Evolutionary conservation across 2,113 vertebrate species (phyloP).

Genomic region (Solea solea): DNA sequence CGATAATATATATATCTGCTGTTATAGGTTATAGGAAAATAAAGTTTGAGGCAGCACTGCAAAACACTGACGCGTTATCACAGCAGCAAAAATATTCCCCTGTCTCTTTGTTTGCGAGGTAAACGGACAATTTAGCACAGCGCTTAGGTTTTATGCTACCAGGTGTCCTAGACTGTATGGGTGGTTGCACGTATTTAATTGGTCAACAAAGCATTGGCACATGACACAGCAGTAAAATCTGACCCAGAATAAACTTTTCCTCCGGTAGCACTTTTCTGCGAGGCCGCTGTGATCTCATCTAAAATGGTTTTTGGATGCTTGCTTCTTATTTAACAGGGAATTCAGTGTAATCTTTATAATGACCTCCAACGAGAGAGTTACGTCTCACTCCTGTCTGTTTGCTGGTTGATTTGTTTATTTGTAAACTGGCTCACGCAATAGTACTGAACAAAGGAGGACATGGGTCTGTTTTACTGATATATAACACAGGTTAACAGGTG

Average conservation of each 20-base stretch:
- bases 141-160: background rate
- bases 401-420: too few relatives aligned
- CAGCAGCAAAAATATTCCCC: slow-evolving; percentile 15
- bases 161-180: background rate
- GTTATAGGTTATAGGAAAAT: background rate
- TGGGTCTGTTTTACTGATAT: background rate
- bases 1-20: too few relatives aligned
- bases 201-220: background rate
- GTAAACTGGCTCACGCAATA: too few relatives aligned
- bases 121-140: background rate
- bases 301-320: background rate
- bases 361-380: too few relatives aligned
- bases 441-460: too few relatives aligned
- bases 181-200: slow-evolving; percentile 1
- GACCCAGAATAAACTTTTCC: background rate
- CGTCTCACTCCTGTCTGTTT: too few relatives aligned
- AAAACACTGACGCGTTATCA: slow-evolving; percentile 20
- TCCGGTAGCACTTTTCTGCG: background rate
- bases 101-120: slow-evolving; percentile 2
- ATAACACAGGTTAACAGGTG: too few relatives aligned
- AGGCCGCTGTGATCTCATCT: background rate
- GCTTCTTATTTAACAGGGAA: background rate
- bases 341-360: too few relatives aligned
- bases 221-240: background rate
- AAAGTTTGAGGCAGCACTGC: slow-evolving; percentile 9